phyloP scores from a whole-genome alignment of 2,113 vertebrate species.

The Halichoerus grypus region DNA sequence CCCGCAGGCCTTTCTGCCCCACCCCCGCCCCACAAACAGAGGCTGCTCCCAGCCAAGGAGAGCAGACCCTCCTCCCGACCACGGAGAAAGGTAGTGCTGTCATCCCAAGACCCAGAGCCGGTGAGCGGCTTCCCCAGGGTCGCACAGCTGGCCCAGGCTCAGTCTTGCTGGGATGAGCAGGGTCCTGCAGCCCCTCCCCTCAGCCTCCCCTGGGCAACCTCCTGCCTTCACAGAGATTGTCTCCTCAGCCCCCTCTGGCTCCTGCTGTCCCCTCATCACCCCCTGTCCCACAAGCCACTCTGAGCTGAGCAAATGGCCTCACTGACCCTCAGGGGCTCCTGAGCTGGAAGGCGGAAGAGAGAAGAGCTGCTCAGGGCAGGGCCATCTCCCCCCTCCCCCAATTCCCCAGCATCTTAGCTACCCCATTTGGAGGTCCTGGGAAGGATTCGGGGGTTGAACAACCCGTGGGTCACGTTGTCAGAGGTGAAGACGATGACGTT shows the following conservation, averaged over 20 bases:
- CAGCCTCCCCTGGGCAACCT: neutral
- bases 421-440: conserved; percentile 69
- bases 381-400: too few species aligned
- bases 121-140: neutral
- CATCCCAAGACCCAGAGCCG: neutral
- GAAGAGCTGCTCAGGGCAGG: neutral
- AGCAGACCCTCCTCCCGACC: neutral
- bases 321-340: neutral
- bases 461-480: conserved; percentile 52
- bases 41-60: neutral
- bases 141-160: neutral
- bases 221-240: neutral
- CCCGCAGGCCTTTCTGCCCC: neutral
- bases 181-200: neutral
- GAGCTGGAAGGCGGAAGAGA: neutral
- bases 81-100: neutral
- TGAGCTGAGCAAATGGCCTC: neutral
- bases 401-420: neutral
- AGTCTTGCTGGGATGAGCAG: neutral
- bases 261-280: neutral
- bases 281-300: neutral
- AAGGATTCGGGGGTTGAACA: conserved; percentile 82
- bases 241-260: neutral
- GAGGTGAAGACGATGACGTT: conserved; percentile 82
- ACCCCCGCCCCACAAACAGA: neutral